Percentiles rank a stretch among this genome's conserved stretches.
phyloP scores from a whole-genome alignment of 2,113 vertebrate species.

The Agapornis roseicollis region DNA sequence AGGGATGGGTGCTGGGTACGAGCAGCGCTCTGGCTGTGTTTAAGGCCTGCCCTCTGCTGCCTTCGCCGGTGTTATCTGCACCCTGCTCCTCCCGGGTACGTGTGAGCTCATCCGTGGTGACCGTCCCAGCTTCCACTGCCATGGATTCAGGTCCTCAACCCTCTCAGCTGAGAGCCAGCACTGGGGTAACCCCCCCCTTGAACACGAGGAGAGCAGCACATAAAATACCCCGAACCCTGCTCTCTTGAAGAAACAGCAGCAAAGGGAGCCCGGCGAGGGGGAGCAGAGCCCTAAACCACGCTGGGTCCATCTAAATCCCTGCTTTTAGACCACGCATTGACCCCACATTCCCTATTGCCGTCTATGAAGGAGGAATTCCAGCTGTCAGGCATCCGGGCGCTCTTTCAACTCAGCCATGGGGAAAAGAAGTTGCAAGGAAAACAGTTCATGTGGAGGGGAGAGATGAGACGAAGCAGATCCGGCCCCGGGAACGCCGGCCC shows the following conservation, averaged over 20 bases:
- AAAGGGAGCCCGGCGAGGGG: neutral
- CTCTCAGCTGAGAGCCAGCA: neutral
- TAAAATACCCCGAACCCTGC: neutral
- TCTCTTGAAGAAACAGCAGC: neutral
- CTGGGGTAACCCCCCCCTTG: neutral
- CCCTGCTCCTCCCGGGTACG: neutral
- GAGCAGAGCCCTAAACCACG: fast-evolving
- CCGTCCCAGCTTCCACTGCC: neutral
- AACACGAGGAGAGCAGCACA: neutral
- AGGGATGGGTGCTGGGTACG: neutral
- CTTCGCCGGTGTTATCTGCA: neutral
- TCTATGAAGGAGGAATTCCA: neutral
- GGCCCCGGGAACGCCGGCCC: fast-evolving
- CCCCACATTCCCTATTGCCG: neutral
- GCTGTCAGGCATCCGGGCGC: neutral
- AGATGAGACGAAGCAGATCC: neutral
- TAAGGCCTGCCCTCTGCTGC: neutral
- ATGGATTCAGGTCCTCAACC: neutral
- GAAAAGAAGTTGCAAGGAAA: neutral
- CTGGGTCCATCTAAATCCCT: neutral
- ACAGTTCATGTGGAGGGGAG: neutral
- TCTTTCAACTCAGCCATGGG: neutral
- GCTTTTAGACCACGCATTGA: fast-evolving
- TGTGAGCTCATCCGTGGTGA: neutral
- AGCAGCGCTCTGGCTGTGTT: neutral